Evolutionary conservation across 2,113 vertebrate species (phyloP).

Genomic region (Spea multiplicata): DNA sequence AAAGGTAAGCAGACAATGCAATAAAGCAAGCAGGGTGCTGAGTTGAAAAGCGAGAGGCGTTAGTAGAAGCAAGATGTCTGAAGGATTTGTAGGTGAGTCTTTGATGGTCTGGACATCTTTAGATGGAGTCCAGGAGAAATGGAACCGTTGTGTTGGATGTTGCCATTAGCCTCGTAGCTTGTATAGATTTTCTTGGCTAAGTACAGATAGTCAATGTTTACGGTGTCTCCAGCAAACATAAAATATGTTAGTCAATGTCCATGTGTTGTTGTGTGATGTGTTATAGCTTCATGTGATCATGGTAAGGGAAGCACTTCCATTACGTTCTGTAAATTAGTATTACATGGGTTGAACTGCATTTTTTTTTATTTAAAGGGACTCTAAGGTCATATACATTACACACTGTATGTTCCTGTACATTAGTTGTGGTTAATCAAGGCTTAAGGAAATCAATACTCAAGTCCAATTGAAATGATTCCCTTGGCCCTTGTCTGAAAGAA

Average conservation of each 20-base stretch:
- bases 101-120: no score
- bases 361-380: constrained; percentile 19
- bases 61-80: no score
- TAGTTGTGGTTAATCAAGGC: constrained; percentile 35
- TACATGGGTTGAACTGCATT: constrained; percentile 18
- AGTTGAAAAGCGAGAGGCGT: no score
- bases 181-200: no score
- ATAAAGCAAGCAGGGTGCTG: no score
- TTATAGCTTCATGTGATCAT: neutral
- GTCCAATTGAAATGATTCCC: constrained; percentile 40
- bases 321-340: constrained; percentile 17
- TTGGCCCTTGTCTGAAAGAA: constrained; percentile 16
- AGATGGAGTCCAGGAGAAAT: no score
- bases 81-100: no score
- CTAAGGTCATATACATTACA: constrained; percentile 25
- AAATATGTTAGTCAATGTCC: constrained; percentile 24
- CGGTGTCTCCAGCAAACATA: neutral
- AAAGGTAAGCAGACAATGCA: no score
- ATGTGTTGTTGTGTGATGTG: constrained; percentile 5
- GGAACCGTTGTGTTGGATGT: no score
- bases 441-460: constrained; percentile 36
- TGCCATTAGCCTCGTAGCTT: no score
- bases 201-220: no score
- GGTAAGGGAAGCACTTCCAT: neutral
- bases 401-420: constrained; percentile 23